Evolutionary conservation across 2,888 invertebrate species (phyloP).

Genomic region (Reticulitermes lucifugus): DNA sequence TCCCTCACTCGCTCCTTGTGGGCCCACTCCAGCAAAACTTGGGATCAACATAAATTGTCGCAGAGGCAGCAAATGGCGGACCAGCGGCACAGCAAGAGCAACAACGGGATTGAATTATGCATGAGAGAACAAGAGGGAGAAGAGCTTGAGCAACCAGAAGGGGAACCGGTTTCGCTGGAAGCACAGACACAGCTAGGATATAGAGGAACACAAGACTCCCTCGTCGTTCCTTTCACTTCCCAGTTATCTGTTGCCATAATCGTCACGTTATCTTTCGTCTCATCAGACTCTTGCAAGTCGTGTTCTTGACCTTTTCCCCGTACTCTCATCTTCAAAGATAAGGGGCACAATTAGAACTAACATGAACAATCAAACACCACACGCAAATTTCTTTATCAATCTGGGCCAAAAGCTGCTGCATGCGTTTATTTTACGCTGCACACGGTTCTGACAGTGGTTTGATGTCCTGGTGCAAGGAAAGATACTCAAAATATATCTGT

Average conservation of each 20-base stretch:
- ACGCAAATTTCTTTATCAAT: no score
- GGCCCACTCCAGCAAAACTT: background rate
- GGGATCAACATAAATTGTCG: background rate
- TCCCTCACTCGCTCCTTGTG: background rate
- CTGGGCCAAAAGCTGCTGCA: no score
- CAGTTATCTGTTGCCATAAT: background rate
- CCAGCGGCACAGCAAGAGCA: background rate
- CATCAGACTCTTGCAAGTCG: no score
- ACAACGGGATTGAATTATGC: conserved; percentile 21
- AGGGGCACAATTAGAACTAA: no score
- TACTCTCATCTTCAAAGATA: no score
- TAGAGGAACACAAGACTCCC: background rate
- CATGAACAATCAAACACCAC: no score
- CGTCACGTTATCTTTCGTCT: no score
- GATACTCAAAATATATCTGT: no score
- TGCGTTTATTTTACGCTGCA: no score
- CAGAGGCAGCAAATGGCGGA: conserved; percentile 30
- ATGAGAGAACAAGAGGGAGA: conserved; percentile 10
- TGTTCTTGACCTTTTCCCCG: no score
- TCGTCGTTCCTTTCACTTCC: background rate
- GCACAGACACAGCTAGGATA: background rate
- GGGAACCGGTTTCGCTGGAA: background rate
- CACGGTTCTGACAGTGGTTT: no score
- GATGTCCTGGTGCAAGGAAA: no score
- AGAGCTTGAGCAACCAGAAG: background rate